phyloP scores from a whole-genome alignment of 2,888 invertebrate species.

The Agrotis exclamationis region DNA sequence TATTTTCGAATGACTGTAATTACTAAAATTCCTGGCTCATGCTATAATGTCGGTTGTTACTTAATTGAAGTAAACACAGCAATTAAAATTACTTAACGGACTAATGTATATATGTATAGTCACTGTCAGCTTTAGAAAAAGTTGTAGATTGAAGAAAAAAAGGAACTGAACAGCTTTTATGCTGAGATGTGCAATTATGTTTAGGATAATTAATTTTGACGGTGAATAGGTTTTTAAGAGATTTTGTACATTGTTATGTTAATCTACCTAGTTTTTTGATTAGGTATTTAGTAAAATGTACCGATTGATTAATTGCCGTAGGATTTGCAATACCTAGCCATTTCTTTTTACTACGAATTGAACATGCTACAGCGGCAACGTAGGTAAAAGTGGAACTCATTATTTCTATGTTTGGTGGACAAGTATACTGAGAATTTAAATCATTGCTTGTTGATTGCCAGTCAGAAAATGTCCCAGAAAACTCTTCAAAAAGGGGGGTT shows the following conservation, averaged over 20 bases:
- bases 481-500: not conserved
- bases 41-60: slow-evolving; percentile 39
- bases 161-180: not conserved
- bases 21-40: slow-evolving; percentile 41
- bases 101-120: slow-evolving; percentile 2
- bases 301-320: not conserved
- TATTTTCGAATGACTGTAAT: slow-evolving; percentile 43
- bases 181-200: not conserved
- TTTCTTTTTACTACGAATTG: not conserved
- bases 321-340: no score
- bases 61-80: slow-evolving; percentile 42
- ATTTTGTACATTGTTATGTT: not conserved
- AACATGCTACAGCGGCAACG: not conserved
- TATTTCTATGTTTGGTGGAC: not conserved
- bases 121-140: slow-evolving; percentile 10
- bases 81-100: slow-evolving; percentile 39
- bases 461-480: not conserved
- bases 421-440: slow-evolving; percentile 35
- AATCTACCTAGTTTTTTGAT: no score
- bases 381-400: no score
- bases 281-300: not conserved
- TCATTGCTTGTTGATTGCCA: not conserved
- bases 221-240: not conserved
- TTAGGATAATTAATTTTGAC: not conserved
- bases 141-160: not conserved